Base-by-base conservation (phyloP, 2,888 invertebrate genomes). In the Dromius quadrimaculatus region DNA sequence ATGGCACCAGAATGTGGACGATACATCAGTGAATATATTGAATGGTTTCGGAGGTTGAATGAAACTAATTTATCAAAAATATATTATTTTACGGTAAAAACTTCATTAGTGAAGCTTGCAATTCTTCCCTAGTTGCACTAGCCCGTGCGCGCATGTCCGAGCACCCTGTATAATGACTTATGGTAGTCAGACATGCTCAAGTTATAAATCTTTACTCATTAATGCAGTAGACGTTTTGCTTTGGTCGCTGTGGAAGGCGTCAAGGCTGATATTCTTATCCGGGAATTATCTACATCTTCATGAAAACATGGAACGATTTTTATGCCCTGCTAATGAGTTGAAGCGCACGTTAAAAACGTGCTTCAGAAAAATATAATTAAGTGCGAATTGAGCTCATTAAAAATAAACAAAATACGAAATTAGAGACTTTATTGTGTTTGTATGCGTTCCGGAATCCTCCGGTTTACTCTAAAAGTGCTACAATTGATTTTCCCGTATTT, bases 151-250 rank as follows among this genome's bases (percentile, higher is more conserved):
- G 54, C 23, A 38, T 17, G 66, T 13, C 57, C 22, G 19, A 19
- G 54, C 43, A 41, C n/a, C 43, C 19, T 17, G 41, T 9, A 15
- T 54, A 66, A 66, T 66, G 66, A 66, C 54, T 66, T 66, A 66
- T 57, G 28, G 66, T 13, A 38, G 38, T 22, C 38, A 38, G 41
- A 66, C 66, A 66, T 66, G 66, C 66, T 54, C 66, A 28, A 41
- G 11, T 23, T 57, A 66, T 66, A 66, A 66, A 66, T 66, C 66
- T 66, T 38, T 57, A 57, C 66, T 66, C 66, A 66, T 66, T 66
- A 66, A 66, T 66, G 66, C 54, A 57, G 57, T 54, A 62, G 62
- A 62, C 61, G 65, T 54, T 41, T 66, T 57, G 66, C 54, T 54
- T 28, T 57, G 54, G 66, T 66, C 54, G 22, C 54, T 43, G 34